Percentiles rank a stretch among this genome's conserved stretches.
Conservation (phyloP, 2,113 vertebrate species). For the Myocastor coypus region DNA sequence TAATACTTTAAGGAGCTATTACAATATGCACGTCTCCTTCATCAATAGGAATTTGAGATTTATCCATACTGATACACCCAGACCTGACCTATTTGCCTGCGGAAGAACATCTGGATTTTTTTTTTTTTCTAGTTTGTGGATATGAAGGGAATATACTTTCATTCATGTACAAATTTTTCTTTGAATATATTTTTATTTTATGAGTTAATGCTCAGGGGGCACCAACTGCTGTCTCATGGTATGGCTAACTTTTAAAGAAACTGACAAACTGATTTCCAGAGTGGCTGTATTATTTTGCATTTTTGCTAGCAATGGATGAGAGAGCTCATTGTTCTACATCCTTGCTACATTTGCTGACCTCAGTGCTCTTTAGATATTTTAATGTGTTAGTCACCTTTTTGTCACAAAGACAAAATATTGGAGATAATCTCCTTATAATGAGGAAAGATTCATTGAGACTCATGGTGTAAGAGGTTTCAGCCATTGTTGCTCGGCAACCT, state of each 20-base stretch:
- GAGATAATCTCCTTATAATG: not conserved
- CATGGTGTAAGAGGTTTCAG: not conserved
- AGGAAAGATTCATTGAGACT: not conserved
- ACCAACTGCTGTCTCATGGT: not conserved
- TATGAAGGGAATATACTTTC: not conserved
- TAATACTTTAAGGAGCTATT: not conserved
- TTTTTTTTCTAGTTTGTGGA: not conserved
- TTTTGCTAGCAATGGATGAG: not conserved
- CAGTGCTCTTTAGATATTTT: not conserved
- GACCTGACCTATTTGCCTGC: not conserved
- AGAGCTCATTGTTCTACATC: not conserved
- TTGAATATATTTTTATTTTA: not conserved
- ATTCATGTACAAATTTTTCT: not conserved
- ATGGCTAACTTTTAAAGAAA: not conserved
- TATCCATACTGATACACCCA: not conserved
- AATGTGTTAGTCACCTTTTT: not conserved
- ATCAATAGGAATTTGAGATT: not conserved
- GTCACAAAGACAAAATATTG: not conserved
- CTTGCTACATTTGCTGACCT: not conserved
- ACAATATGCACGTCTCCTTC: not conserved
- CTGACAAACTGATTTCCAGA: not conserved
- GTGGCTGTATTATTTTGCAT: not conserved
- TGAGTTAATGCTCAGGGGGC: not conserved
- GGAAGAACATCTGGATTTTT: not conserved
- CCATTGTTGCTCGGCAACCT: too few species aligned